Evolutionary conservation across 1,140 invertebrate genomes (phyloP).

Genomic region (Plodia interpunctella): DNA sequence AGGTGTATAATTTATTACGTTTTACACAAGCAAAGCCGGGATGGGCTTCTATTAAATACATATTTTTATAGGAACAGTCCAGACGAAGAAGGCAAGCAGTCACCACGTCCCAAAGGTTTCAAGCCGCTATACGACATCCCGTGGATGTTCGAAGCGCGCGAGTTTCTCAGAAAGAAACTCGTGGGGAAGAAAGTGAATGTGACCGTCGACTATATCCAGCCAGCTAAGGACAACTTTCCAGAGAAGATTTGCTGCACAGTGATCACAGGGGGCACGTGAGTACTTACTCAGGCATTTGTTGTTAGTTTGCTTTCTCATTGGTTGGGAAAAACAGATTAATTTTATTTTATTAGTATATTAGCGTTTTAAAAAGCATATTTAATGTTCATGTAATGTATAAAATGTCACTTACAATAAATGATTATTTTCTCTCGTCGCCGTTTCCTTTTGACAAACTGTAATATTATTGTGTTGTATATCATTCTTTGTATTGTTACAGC

Average conservation of each 20-base stretch:
- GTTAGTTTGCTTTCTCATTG: too few species aligned
- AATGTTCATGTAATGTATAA: too few species aligned
- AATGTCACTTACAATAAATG: too few species aligned
- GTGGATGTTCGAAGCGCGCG: conserved; percentile 98
- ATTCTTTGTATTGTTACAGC: conserved; percentile 69
- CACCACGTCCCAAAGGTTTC: conserved; percentile 79
- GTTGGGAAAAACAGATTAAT: too few species aligned
- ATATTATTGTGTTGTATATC: not conserved
- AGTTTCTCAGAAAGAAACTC: conserved; percentile 96
- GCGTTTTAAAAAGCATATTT: too few species aligned
- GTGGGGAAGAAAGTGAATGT: conserved; percentile 97
- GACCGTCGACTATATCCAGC: conserved; percentile 97
- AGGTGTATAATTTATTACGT: too few species aligned
- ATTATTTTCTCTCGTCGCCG: too few species aligned
- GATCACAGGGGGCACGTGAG: conserved; percentile 87
- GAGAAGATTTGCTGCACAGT: conserved; percentile 98
- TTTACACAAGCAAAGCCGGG: too few species aligned
- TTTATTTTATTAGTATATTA: too few species aligned
- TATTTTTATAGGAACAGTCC: conserved; percentile 39
- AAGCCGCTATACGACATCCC: conserved; percentile 96
- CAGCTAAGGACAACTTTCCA: conserved; percentile 93
- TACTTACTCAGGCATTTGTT: too few species aligned
- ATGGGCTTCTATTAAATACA: too few species aligned
- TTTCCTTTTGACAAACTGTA: too few species aligned
- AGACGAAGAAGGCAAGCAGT: conserved; percentile 81